These are phyloP conservation scores for Stenoptilia bipunctidactyla DNA, from an alignment of 2,888 invertebrate genomes.

Conservation along the genomic window DNA sequence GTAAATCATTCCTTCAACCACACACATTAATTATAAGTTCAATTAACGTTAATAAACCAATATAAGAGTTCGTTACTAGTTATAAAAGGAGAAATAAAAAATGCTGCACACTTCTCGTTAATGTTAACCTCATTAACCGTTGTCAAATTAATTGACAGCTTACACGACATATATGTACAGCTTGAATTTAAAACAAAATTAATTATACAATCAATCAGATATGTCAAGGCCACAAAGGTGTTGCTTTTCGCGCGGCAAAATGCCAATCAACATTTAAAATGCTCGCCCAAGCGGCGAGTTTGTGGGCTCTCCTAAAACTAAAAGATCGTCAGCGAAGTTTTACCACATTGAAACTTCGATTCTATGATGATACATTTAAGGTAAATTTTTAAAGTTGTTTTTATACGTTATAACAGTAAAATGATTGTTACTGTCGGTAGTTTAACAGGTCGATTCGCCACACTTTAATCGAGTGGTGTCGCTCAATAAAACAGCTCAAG, in stretches of 20 bases:
- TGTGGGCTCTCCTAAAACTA: slow-evolving; percentile 13
- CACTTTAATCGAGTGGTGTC: slow-evolving; percentile 49
- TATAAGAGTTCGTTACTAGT: too few species aligned
- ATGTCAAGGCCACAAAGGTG: slow-evolving; percentile 61
- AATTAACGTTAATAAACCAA: too few species aligned
- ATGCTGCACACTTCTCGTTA: slow-evolving; percentile 45
- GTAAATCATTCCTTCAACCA: too few species aligned
- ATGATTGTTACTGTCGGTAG: slow-evolving; percentile 27
- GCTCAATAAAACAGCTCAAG: slow-evolving; percentile 45
- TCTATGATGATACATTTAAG: background rate
- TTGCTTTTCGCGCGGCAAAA: slow-evolving; percentile 63
- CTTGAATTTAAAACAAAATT: slow-evolving; percentile 62
- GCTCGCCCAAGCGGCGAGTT: slow-evolving; percentile 39
- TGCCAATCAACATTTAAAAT: slow-evolving; percentile 61
- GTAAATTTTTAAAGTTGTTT: slow-evolving; percentile 13
- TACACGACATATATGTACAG: slow-evolving; percentile 44
- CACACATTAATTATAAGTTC: too few species aligned
- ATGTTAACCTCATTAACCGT: slow-evolving; percentile 53
- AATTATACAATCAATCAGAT: slow-evolving; percentile 67
- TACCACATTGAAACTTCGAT: background rate
- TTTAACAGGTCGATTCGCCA: slow-evolving; percentile 58
- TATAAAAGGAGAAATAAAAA: background rate
- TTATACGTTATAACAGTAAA: slow-evolving; percentile 18
- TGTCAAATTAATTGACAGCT: slow-evolving; percentile 66
- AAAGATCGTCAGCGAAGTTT: slow-evolving; percentile 19